Conservation (phyloP, 30 jellyfish, hydroid and myxozoan species). For the Pseudorhiza aurosa region DNA sequence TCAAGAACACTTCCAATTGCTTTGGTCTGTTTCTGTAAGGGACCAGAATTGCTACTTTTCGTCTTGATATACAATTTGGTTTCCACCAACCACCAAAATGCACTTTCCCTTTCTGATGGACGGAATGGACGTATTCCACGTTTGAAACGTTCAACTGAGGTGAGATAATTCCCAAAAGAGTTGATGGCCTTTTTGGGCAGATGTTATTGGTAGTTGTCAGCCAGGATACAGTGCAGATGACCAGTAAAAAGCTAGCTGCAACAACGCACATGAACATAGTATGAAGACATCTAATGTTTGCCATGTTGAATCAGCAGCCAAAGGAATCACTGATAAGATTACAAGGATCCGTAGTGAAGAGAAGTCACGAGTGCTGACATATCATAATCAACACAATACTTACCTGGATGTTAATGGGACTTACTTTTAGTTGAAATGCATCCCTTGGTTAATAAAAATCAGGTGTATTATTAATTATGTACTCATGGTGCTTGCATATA, state of each 20-base stretch:
- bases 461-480: no score
- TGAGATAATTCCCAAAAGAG: background rate
- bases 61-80: constrained; percentile 42
- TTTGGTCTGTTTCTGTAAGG: constrained; percentile 40
- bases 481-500: no score
- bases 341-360: no score
- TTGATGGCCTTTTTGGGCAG: constrained; percentile 12
- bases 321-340: no score
- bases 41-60: constrained; percentile 35
- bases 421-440: no score
- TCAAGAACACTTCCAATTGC: constrained; percentile 42
- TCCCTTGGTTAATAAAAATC: no score
- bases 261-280: background rate
- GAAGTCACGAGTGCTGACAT: no score
- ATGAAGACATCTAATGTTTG: background rate
- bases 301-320: no score
- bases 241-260: background rate
- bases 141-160: background rate
- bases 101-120: background rate
- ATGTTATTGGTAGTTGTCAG: background rate
- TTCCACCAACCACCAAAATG: constrained; percentile 61
- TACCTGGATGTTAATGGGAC: no score
- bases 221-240: background rate
- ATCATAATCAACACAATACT: no score
- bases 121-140: background rate